Evolutionary conservation across 2,888 invertebrate species (phyloP), one percentile per base, ranked within the genome.

Genomic region (Ceriagrion tenellum): DNA sequence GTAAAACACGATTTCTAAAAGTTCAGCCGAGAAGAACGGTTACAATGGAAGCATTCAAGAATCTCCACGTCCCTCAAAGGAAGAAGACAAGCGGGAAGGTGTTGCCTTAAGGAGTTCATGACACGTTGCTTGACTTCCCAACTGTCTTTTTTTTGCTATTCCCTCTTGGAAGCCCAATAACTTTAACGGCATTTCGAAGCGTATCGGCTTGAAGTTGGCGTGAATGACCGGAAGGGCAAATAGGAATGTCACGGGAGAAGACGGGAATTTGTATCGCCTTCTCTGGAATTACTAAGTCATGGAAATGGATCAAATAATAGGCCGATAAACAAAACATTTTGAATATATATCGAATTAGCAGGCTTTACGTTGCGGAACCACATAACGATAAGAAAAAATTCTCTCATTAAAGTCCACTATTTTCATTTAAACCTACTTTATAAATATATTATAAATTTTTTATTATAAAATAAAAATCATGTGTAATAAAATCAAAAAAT

Each of bases 11-110:
- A 93, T 93, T 93, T 93, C 93, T 93, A 93, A 93, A 93, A 93
- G 91, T 93, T 30, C 93, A 55, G 69, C 93, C 69, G 40, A 93
- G 93, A 93, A 93, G 93, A 93, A 93, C 93, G 69, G 63, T 91
- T 91, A 91, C 91, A 91, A 91, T 91, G 91, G 93, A 93, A 47
- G 63, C 69, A 93, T 63, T 93, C 91, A 91, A 91, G 91, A 63
- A 40, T 91, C 74, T 47, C 47, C 20, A 35, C 26, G 69, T 63
- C 26, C 91, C 63, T 91, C 63, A 69, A 93, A 93, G 47, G 93
- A 74, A 47, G 93, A 93, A 47, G 69, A 40, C 91, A 91, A 91
- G 63, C 40, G 26, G 40, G 10, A 63, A 91, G 89, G 55, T 89
- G 40, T 69, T 91, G 63, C 63, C 63, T 91, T 91, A 63, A 81